Percentiles rank a stretch among this genome's conserved stretches.
Evolutionary conservation across 2,888 invertebrate genomes (phyloP).

Genomic region (Polymixis lichenea): DNA sequence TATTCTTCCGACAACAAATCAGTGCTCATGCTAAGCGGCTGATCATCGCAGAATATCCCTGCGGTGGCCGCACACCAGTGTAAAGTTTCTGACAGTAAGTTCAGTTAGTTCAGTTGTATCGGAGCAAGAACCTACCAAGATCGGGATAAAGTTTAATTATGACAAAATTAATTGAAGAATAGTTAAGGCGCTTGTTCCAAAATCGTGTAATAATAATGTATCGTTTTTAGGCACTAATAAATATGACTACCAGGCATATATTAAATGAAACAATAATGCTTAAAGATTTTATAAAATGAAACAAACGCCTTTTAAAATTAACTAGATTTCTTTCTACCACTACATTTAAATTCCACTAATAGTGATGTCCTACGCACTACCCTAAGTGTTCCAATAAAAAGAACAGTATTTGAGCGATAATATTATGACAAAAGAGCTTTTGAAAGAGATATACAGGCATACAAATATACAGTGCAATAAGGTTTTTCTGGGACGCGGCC

Average conservation of each 20-base stretch:
- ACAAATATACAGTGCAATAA: too few relatives aligned
- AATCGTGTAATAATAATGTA: neutral
- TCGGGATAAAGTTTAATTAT: neutral
- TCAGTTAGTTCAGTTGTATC: neutral
- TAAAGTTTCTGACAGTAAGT: too few relatives aligned
- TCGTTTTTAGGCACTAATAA: neutral
- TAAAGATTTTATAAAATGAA: neutral
- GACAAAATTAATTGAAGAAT: conserved; percentile 22
- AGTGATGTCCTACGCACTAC: conserved; percentile 18
- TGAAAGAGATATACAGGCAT: too few relatives aligned
- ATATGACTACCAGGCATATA: too few relatives aligned
- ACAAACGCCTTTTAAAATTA: neutral
- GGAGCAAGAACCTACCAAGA: conserved; percentile 20
- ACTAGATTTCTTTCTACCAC: neutral
- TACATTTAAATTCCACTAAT: conserved; percentile 24
- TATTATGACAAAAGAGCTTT: neutral
- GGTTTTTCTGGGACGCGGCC: neutral
- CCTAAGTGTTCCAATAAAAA: conserved; percentile 32
- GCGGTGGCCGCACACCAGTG: too few relatives aligned
- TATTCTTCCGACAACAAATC: too few relatives aligned
- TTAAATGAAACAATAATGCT: neutral
- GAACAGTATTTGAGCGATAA: neutral
- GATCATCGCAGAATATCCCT: too few relatives aligned
- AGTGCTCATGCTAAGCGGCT: too few relatives aligned
- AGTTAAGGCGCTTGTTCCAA: neutral